Evolutionary conservation across 2,888 invertebrate species (phyloP).

Genomic region (Polylopha cassiicola): DNA sequence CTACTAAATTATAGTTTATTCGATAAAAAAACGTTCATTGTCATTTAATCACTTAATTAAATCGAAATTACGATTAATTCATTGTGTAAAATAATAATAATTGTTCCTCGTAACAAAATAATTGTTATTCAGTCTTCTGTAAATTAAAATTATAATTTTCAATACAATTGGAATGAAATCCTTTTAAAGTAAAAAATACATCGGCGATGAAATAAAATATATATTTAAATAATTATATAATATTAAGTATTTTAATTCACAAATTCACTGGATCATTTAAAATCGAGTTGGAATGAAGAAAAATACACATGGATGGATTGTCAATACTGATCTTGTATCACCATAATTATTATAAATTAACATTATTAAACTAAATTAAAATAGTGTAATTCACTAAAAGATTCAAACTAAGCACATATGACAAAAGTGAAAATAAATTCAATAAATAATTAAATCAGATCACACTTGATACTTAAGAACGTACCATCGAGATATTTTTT

Average conservation of each 20-base stretch:
- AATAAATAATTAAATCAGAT: too few species aligned
- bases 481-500: too few species aligned
- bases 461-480: too few species aligned
- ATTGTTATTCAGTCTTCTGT: conserved; percentile 39
- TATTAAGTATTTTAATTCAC: conserved; percentile 4
- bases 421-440: too few species aligned
- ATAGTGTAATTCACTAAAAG: conserved; percentile 1
- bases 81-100: conserved; percentile 27
- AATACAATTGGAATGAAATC: conserved; percentile 21
- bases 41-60: conserved; percentile 30
- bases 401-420: too few species aligned
- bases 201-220: conserved; percentile 5
- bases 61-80: conserved; percentile 26
- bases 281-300: conserved; percentile 10
- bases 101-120: conserved; percentile 26
- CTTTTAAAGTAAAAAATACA: conserved; percentile 24
- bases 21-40: conserved; percentile 28
- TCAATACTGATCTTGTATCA: conserved; percentile 11
- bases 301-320: conserved; percentile 12
- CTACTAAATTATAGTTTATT: conserved; percentile 28
- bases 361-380: conserved; percentile 10
- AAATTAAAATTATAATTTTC: conserved; percentile 26
- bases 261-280: conserved; percentile 8
- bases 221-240: conserved; percentile 11
- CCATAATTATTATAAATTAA: conserved; percentile 5